A percentile compares a stretch with the other conserved stretches of the same genome.
Conservation (phyloP, 2,113 vertebrate genomes). For the Acinonyx jubatus region DNA sequence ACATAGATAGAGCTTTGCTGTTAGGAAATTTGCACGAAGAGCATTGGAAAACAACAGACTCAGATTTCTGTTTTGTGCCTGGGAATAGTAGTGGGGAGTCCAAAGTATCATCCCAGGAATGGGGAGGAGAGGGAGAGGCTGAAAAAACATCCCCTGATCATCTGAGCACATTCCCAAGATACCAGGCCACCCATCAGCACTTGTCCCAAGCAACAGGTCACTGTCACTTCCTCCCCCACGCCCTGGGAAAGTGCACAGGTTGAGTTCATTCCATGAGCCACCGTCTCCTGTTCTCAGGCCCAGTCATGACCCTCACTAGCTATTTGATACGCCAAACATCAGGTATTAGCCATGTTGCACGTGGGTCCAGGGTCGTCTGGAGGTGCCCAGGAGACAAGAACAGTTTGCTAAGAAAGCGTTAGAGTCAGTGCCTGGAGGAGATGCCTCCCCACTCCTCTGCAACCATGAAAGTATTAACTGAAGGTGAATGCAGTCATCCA, state of each 20-base stretch:
- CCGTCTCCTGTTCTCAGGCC: constrained; percentile 11
- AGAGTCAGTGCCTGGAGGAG: fast-evolving
- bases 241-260: constrained; percentile 63
- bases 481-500: neutral
- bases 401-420: neutral
- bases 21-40: neutral
- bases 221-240: constrained; percentile 30
- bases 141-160: constrained; percentile 66
- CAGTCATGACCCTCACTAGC: neutral
- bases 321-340: neutral
- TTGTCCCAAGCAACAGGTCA: constrained; percentile 57
- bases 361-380: too few relatives aligned
- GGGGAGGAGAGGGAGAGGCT: constrained; percentile 61
- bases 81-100: constrained; percentile 28
- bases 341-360: neutral
- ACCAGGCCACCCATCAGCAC: constrained; percentile 47
- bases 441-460: neutral
- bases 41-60: neutral
- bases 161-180: constrained; percentile 74
- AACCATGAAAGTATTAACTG: neutral
- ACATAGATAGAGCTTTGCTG: neutral
- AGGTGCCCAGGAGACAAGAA: neutral
- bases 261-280: neutral
- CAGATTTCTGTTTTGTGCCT: neutral
- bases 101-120: constrained; percentile 54